Base-by-base conservation (phyloP, 2,113 vertebrate species). In the Trematocara nigrifrons region DNA sequence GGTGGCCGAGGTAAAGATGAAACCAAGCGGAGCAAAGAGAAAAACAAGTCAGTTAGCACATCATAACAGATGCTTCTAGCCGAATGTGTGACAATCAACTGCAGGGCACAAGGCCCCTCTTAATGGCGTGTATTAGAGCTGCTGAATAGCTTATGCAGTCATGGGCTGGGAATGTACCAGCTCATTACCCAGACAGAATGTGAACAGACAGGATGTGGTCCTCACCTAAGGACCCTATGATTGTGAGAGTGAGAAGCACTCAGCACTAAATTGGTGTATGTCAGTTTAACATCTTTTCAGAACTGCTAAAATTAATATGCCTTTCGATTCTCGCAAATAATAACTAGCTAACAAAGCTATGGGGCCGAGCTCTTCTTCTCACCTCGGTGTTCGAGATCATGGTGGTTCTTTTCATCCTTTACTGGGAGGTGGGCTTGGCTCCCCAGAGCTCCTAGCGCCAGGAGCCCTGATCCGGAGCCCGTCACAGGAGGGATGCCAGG, bases 361-460 rank as follows among this genome's bases (percentile, higher is more conserved):
- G 33, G 7, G 69, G 22, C 42, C 4, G 10, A 53, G 22, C 7
- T 40, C 4, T 29, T 42, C 12, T 76, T 38, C 91, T 92, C 95
- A 99, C 98, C 98, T 97, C 98, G 93, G 94, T 98, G 98, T 91
- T 99, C 98, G 54, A 98, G 95, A 74, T 99, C 98, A 2, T 99
- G 98, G 83, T 98, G 98, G 93, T 98, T 99, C 93, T 99, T 99
- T 96, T 99, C 98, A 0, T 99, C 98, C 91, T 99, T 99, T 89
- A 99, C 98, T 0, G 98, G 95, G 77, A 99, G 95, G 93, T 99
- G 98, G 1, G 97, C 97, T 94, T 99, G 98, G 95, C 97, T 97
- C 69, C 98, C 98, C 90, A 99, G 95, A 10, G 98, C 97, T 0
- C 98, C 98, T 0, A 99, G 96, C 0, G 98, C 98, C 91, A 99